A percentile compares a stretch with the other conserved stretches of the same genome.
phyloP scores from a whole-genome alignment of 1,140 invertebrate species.

The Spodoptera litura region DNA sequence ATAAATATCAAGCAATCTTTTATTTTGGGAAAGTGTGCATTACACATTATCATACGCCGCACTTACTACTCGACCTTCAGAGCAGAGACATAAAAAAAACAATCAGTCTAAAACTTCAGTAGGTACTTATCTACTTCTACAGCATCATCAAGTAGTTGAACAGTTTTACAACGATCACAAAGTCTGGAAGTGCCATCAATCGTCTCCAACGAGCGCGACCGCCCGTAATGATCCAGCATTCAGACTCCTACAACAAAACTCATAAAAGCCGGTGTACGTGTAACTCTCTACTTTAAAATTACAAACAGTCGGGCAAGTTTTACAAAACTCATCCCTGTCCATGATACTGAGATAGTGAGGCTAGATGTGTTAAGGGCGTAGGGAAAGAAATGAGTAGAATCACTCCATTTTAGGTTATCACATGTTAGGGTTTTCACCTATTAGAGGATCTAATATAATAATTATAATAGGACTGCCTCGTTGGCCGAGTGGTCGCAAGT shows the following conservation, averaged over 20 bases:
- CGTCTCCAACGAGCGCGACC: conserved; percentile 17
- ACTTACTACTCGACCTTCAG: too few relatives aligned
- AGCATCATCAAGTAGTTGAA: neutral
- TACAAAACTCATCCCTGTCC: conserved; percentile 70
- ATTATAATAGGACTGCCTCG: too few relatives aligned
- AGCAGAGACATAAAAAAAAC: too few relatives aligned
- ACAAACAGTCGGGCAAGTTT: conserved; percentile 80
- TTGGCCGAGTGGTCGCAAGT: too few relatives aligned
- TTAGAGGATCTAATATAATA: too few relatives aligned
- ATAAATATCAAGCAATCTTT: too few relatives aligned
- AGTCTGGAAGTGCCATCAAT: conserved; percentile 36
- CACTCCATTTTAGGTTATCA: neutral
- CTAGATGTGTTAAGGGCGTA: conserved; percentile 42
- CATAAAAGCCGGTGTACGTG: conserved; percentile 72
- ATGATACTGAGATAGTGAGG: neutral
- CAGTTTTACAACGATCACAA: conserved; percentile 2
- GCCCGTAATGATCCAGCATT: conserved; percentile 59
- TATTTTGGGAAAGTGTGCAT: too few relatives aligned
- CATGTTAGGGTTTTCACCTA: too few relatives aligned
- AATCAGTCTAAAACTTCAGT: too few relatives aligned
- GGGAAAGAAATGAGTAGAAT: too few relatives aligned
- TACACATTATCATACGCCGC: too few relatives aligned
- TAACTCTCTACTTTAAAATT: conserved; percentile 80
- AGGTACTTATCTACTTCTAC: neutral
- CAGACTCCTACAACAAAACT: conserved; percentile 68